Percentiles rank a stretch among this genome's conserved stretches.
Evolutionary conservation across 2,888 invertebrate species (phyloP).

Genomic region (Seira ritae): DNA sequence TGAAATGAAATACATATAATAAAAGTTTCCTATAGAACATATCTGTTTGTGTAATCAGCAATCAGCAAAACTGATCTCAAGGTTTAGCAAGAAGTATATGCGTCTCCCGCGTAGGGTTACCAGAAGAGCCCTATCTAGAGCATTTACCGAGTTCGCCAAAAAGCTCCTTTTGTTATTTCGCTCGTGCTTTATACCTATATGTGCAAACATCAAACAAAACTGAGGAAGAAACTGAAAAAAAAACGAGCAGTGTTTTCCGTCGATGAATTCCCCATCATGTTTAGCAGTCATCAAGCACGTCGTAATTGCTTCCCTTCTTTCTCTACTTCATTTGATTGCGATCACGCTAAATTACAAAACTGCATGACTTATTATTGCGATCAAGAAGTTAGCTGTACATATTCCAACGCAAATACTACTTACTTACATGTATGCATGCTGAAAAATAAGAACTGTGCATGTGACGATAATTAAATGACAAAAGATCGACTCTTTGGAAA

Average conservation of each 20-base stretch:
- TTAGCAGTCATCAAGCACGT: neutral
- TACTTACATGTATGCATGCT: conserved; percentile 15
- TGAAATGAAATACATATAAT: conserved; percentile 20
- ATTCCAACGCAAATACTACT: neutral
- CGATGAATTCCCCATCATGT: neutral
- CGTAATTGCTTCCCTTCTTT: conserved; percentile 10
- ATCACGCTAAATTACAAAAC: neutral
- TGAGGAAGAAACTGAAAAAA: neutral
- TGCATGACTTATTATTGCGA: conserved; percentile 21
- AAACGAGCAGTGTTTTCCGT: neutral
- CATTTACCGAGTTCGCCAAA: conserved; percentile 2
- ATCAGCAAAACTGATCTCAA: conserved; percentile 43
- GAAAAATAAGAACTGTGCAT: conserved; percentile 33
- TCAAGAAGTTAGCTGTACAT: neutral
- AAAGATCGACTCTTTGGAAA: conserved; percentile 15
- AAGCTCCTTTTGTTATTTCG: neutral
- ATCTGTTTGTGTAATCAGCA: conserved; percentile 12
- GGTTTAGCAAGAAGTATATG: conserved; percentile 30
- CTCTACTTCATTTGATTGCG: conserved; percentile 12
- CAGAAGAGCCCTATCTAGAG: too few relatives aligned
- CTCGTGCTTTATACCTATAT: neutral
- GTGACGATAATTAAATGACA: conserved; percentile 64
- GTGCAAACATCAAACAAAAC: neutral
- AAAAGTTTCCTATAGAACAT: neutral
- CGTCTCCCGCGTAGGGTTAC: too few relatives aligned